phyloP scores from a whole-genome alignment of 2,888 invertebrate species.

The Mellilla xanthometata region DNA sequence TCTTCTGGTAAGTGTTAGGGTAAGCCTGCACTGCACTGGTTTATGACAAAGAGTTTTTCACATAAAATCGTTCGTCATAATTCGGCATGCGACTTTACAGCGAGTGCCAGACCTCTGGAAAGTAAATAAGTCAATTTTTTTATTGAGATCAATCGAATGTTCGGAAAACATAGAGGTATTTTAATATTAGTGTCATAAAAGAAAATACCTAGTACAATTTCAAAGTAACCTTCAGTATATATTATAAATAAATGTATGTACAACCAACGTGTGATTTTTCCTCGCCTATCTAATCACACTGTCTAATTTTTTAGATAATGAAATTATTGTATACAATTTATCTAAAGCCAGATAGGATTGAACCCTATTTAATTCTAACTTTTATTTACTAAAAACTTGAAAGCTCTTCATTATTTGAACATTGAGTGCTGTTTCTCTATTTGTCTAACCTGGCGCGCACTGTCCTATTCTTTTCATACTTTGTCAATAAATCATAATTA shows the following conservation, averaged over 20 bases:
- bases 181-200: slow-evolving; percentile 47
- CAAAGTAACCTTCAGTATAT: slow-evolving; percentile 49
- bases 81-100: slow-evolving; percentile 6
- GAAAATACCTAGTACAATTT: slow-evolving; percentile 24
- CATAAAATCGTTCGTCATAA: slow-evolving; percentile 3
- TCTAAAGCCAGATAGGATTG: slow-evolving; percentile 78
- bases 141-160: slow-evolving; percentile 31
- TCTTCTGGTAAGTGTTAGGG: slow-evolving; percentile 72
- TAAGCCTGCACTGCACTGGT: slow-evolving; percentile 39
- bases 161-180: slow-evolving; percentile 37
- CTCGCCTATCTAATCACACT: slow-evolving; percentile 47
- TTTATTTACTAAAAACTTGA: slow-evolving; percentile 79
- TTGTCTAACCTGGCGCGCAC: slow-evolving; percentile 79
- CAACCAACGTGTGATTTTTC: slow-evolving; percentile 41
- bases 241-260: slow-evolving; percentile 61
- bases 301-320: slow-evolving; percentile 55
- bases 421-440: slow-evolving; percentile 80
- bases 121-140: slow-evolving; percentile 25
- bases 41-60: slow-evolving; percentile 5
- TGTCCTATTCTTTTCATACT: slow-evolving; percentile 46
- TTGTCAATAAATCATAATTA: slow-evolving; percentile 2
- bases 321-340: slow-evolving; percentile 76
- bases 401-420: slow-evolving; percentile 83
- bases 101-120: slow-evolving; percentile 16
- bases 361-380: slow-evolving; percentile 73